phyloP scores from a whole-genome alignment of 2,113 vertebrate genomes.

The Hemibates koningsi region DNA sequence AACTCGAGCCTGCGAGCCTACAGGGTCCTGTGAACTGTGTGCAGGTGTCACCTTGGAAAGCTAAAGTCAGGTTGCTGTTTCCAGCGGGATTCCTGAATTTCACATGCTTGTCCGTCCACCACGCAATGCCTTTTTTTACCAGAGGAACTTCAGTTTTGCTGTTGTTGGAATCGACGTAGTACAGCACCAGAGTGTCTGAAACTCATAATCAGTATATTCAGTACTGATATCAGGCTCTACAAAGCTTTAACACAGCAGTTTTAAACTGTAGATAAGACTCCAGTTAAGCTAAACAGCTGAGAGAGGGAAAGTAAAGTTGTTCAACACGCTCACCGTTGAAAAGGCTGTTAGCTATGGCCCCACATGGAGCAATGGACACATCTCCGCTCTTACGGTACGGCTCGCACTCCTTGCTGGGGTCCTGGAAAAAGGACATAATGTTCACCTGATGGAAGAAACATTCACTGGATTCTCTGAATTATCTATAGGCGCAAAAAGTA shows the following conservation, averaged over 20 bases:
- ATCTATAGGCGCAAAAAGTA: rapidly evolving
- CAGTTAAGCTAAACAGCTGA: rapidly evolving
- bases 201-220: background rate
- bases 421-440: constrained; percentile 58
- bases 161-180: constrained; percentile 70
- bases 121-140: constrained; percentile 89
- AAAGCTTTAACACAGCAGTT: background rate
- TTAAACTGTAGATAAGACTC: background rate
- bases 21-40: background rate
- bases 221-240: rapidly evolving
- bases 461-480: background rate
- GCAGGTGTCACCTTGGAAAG: constrained; percentile 81
- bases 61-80: constrained; percentile 69
- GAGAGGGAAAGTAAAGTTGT: background rate
- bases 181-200: constrained; percentile 85
- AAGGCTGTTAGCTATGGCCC: constrained; percentile 98
- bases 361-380: constrained; percentile 88
- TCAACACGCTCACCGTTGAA: constrained; percentile 83
- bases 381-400: constrained; percentile 82
- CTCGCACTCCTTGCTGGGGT: constrained; percentile 92
- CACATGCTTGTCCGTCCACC: constrained; percentile 98
- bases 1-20: rapidly evolving
- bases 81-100: constrained; percentile 94
- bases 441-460: background rate
- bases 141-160: constrained; percentile 68